These are phyloP conservation scores for Procavia capensis DNA, from an alignment of 2,113 vertebrate genomes.

Conservation along the genomic window DNA sequence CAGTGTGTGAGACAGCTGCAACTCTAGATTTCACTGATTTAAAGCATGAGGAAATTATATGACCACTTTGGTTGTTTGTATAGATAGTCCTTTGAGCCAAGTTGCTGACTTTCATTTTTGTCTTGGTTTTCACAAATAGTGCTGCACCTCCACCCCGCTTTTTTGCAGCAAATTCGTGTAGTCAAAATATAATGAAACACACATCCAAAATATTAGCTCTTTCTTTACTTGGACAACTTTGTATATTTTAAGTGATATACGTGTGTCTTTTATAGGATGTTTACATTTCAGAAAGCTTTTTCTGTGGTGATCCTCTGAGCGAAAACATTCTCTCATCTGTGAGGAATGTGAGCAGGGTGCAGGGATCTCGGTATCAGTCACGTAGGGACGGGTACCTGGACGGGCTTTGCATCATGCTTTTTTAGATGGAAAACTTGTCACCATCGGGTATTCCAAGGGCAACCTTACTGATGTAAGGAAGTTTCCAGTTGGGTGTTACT, in stretches of 20 bases:
- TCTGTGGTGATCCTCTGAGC: not conserved
- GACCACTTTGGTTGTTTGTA: constrained; percentile 37
- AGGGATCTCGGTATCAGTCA: not conserved
- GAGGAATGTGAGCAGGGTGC: not conserved
- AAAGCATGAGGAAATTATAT: constrained; percentile 41
- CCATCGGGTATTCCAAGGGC: not conserved
- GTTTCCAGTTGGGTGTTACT: not conserved
- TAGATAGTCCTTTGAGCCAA: constrained; percentile 17
- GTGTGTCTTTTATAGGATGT: not conserved
- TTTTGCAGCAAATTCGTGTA: not conserved
- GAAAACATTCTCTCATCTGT: not conserved
- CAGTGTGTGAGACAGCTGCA: constrained; percentile 73
- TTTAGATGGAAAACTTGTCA: not conserved
- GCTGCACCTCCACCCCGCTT: not conserved
- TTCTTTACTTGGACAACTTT: not conserved
- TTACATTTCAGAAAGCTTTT: not conserved
- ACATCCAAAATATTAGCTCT: not conserved
- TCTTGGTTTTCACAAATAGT: constrained; percentile 43
- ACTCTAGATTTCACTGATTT: constrained; percentile 46
- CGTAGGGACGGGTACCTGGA: not conserved
- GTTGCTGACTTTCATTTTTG: constrained; percentile 28
- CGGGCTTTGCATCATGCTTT: not conserved
- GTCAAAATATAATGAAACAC: not conserved
- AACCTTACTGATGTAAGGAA: not conserved
- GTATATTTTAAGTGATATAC: not conserved